phyloP scores from a whole-genome alignment of 2,888 invertebrate genomes.

The Crocallis elinguaria region DNA sequence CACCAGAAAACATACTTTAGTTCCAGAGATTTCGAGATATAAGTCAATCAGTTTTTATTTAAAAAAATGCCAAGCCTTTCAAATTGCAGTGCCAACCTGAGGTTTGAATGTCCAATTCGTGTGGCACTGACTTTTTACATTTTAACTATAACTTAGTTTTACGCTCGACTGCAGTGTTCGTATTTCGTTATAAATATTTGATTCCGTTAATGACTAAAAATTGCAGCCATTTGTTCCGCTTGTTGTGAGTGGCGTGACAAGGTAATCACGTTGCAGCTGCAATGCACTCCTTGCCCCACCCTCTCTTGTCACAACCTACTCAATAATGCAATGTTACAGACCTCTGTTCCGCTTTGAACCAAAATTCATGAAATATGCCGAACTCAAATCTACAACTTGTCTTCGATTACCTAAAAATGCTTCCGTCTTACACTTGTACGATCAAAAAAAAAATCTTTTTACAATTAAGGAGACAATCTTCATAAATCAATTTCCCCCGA shows the following conservation, averaged over 20 bases:
- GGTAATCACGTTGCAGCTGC: constrained; percentile 74
- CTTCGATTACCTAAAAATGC: not conserved
- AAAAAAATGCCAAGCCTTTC: no score
- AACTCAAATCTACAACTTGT: constrained; percentile 29
- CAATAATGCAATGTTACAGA: constrained; percentile 75
- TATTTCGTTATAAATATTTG: constrained; percentile 37
- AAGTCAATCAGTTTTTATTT: no score
- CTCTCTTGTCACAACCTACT: constrained; percentile 59
- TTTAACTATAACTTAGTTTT: constrained; percentile 1
- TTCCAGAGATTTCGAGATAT: no score
- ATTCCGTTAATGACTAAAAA: constrained; percentile 57
- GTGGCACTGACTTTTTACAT: no score
- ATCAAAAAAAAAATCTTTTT: constrained; percentile 65
- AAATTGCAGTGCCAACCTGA: no score
- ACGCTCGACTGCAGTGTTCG: not conserved
- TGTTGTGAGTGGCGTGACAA: constrained; percentile 59
- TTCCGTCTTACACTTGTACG: constrained; percentile 28
- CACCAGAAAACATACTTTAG: no score
- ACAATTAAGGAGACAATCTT: constrained; percentile 84
- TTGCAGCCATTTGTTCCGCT: constrained; percentile 72
- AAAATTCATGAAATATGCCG: constrained; percentile 37
- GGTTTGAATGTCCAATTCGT: no score
- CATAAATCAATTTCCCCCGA: constrained; percentile 85
- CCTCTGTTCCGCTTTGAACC: constrained; percentile 53
- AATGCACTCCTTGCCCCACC: constrained; percentile 55